Percentiles rank a stretch among this genome's conserved stretches.
These are phyloP conservation scores for Hydrophis major DNA, from an alignment of 2,797 vertebrate species.

Conservation along the genomic window DNA sequence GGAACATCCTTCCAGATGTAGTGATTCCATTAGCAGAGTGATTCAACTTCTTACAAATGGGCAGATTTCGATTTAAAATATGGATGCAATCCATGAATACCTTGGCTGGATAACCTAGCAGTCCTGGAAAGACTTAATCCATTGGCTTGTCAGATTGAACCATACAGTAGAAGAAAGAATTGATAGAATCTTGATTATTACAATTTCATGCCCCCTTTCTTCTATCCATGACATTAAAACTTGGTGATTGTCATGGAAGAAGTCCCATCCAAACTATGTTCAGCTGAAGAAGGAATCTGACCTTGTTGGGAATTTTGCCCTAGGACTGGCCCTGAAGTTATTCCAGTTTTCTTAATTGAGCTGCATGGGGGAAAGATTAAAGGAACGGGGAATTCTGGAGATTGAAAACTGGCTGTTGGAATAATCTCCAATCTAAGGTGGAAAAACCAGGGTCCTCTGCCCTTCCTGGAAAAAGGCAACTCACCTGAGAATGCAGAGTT, in stretches of 20 bases:
- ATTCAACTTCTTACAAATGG: neutral
- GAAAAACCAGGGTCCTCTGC: neutral
- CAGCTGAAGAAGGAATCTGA: neutral
- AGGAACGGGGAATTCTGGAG: neutral
- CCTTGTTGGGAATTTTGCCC: too few relatives aligned
- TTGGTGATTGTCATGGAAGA: neutral
- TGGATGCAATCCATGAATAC: neutral
- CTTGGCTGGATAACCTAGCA: neutral
- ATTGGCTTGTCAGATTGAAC: neutral
- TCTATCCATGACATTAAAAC: neutral
- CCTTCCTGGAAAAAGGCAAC: neutral
- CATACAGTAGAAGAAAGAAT: neutral
- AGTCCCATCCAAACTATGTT: neutral
- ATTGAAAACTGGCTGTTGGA: neutral
- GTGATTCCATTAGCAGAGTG: neutral
- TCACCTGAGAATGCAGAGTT: neutral
- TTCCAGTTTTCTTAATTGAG: neutral
- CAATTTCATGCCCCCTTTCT: neutral
- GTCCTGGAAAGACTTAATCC: neutral
- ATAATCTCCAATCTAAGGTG: neutral
- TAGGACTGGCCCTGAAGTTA: constrained; percentile 15
- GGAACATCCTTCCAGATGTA: neutral
- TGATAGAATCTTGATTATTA: neutral
- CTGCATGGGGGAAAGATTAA: neutral
- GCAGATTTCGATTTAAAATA: neutral